phyloP scores from a whole-genome alignment of 2,888 invertebrate genomes.

The Alloscopus bannaensis region DNA sequence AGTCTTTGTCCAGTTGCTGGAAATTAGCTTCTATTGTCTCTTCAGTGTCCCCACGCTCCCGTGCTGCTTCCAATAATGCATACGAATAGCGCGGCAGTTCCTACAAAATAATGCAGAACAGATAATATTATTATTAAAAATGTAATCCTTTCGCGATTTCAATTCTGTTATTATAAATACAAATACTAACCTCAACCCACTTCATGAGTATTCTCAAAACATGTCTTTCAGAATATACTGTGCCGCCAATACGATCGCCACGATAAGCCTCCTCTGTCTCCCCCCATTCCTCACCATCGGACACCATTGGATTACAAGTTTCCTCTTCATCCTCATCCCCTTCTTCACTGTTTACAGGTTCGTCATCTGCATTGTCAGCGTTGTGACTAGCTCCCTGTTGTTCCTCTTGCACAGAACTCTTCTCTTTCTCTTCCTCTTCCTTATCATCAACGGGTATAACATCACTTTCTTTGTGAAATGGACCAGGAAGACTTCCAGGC shows the following conservation, averaged over 20 bases:
- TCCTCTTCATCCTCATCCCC: constrained; percentile 61
- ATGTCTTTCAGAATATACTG: constrained; percentile 86
- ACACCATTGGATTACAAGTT: constrained; percentile 71
- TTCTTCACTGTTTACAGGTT: neutral
- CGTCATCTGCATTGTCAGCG: neutral
- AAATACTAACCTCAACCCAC: constrained; percentile 71
- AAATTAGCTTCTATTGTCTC: constrained; percentile 54
- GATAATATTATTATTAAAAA: too few relatives aligned
- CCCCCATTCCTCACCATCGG: constrained; percentile 59
- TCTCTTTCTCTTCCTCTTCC: neutral
- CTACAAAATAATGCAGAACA: constrained; percentile 28
- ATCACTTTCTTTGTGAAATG: too few relatives aligned
- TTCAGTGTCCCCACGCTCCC: constrained; percentile 37
- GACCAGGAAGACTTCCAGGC: too few relatives aligned
- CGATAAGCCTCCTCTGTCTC: constrained; percentile 61
- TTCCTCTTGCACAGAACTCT: neutral
- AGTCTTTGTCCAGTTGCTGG: constrained; percentile 72
- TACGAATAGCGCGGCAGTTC: constrained; percentile 56
- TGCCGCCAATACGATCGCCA: constrained; percentile 88
- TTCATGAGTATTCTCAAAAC: constrained; percentile 83
- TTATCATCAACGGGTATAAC: too few relatives aligned
- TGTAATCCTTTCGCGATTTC: neutral
- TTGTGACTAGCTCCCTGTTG: constrained; percentile 27
- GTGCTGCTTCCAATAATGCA: constrained; percentile 28
- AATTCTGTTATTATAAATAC: too few relatives aligned